Conservation (phyloP, 1,140 invertebrate species). For the Leptoteleia sp. region DNA sequence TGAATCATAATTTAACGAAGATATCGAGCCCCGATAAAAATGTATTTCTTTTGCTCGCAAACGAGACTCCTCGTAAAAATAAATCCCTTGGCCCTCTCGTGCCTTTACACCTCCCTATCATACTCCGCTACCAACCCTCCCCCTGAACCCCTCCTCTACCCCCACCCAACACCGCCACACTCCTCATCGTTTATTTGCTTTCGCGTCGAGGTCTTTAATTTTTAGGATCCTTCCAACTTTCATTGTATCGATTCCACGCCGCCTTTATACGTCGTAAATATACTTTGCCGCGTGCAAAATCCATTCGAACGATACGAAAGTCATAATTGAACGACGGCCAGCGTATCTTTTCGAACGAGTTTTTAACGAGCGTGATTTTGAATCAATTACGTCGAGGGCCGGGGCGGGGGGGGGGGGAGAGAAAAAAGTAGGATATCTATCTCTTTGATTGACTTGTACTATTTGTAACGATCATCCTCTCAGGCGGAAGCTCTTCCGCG, state of each 20-base stretch:
- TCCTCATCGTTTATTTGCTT: slow-evolving; percentile 28
- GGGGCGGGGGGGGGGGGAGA: no score
- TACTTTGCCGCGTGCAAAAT: slow-evolving; percentile 25
- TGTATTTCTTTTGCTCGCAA: no score
- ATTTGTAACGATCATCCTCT: slow-evolving; percentile 36
- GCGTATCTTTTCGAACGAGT: slow-evolving; percentile 15
- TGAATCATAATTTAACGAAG: no score
- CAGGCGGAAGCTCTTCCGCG: slow-evolving; percentile 2
- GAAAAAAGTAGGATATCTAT: slow-evolving; percentile 26
- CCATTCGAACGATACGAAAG: slow-evolving; percentile 9
- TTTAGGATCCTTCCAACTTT: slow-evolving; percentile 39
- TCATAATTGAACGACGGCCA: slow-evolving; percentile 32
- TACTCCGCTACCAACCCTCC: no score
- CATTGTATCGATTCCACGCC: slow-evolving; percentile 37
- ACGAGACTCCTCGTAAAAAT: no score
- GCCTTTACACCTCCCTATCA: no score
- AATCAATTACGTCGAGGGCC: slow-evolving; percentile 38
- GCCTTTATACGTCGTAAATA: slow-evolving; percentile 54
- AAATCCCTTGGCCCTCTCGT: no score
- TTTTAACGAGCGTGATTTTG: slow-evolving; percentile 55
- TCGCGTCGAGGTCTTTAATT: slow-evolving; percentile 35
- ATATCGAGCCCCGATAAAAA: no score
- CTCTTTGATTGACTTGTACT: slow-evolving; percentile 45
- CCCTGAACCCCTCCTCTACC: no score
- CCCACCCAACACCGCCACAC: no score